Evolutionary conservation across 2,113 vertebrate genomes (phyloP).

Genomic region (Heliornis fulica): DNA sequence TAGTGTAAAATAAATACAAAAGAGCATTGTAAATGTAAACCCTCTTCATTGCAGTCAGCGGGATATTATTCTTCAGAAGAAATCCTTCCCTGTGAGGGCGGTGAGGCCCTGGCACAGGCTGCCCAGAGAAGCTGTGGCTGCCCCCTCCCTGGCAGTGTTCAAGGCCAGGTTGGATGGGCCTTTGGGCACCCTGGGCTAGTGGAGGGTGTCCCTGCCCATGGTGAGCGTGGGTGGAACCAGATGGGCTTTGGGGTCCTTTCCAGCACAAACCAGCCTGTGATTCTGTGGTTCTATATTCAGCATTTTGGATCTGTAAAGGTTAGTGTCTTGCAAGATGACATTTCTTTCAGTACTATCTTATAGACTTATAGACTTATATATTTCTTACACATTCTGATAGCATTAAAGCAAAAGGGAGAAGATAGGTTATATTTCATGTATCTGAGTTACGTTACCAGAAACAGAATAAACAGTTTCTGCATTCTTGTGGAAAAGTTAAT

Average conservation of each 20-base stretch:
- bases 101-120: too few species aligned
- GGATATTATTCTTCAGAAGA: background rate
- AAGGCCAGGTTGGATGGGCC: too few species aligned
- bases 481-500: slow-evolving; percentile 29
- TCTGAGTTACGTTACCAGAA: background rate
- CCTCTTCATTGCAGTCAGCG: background rate
- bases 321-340: background rate
- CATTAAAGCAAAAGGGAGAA: background rate
- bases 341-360: background rate
- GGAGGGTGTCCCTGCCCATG: too few species aligned
- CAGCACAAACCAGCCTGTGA: too few species aligned
- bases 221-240: too few species aligned
- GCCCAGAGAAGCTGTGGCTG: too few species aligned
- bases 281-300: background rate
- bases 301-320: background rate
- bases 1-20: background rate
- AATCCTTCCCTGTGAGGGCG: too few species aligned
- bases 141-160: too few species aligned
- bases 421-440: background rate
- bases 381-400: background rate
- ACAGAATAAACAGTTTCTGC: background rate
- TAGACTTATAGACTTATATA: background rate
- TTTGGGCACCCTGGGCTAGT: too few species aligned
- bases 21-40: background rate
- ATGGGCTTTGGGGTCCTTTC: too few species aligned